Evolutionary conservation across 2,888 invertebrate genomes (phyloP).

Genomic region (Thumatha senex): DNA sequence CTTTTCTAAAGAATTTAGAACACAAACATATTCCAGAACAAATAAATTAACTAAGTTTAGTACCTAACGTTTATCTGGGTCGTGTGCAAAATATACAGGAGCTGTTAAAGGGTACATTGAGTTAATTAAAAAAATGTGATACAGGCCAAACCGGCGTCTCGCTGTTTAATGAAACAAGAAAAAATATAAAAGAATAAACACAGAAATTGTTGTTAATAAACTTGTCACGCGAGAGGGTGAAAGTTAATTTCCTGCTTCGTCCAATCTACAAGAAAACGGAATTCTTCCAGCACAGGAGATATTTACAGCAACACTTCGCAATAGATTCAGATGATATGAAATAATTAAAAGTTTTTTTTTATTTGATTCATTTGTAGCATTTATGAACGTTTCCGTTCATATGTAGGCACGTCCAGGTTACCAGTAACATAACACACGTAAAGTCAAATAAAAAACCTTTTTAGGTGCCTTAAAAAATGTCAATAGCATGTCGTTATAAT

Average conservation of each 20-base stretch:
- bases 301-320: slow-evolving; percentile 3
- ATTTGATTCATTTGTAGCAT: too few relatives aligned
- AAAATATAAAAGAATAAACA: slow-evolving; percentile 64
- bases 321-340: too few relatives aligned
- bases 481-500: too few relatives aligned
- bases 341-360: too few relatives aligned
- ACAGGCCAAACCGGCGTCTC: slow-evolving; percentile 39
- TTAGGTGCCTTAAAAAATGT: too few relatives aligned
- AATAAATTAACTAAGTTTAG: too few relatives aligned
- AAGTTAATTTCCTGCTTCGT: slow-evolving; percentile 79
- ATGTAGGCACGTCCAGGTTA: too few relatives aligned
- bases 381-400: too few relatives aligned
- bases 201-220: slow-evolving; percentile 75
- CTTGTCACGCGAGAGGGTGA: slow-evolving; percentile 75
- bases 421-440: too few relatives aligned
- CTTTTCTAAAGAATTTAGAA: too few relatives aligned
- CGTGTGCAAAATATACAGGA: slow-evolving; percentile 17
- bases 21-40: too few relatives aligned
- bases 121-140: slow-evolving; percentile 41
- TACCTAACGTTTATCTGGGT: slow-evolving; percentile 16
- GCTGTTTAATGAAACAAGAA: slow-evolving; percentile 52
- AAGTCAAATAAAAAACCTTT: too few relatives aligned
- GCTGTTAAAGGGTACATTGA: slow-evolving; percentile 20
- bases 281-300: slow-evolving; percentile 20
- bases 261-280: slow-evolving; percentile 49